Percentiles rank a stretch among this genome's conserved stretches.
Conservation (phyloP, 92 coral and sea anemone genomes). For the Scolanthus callimorphus region DNA sequence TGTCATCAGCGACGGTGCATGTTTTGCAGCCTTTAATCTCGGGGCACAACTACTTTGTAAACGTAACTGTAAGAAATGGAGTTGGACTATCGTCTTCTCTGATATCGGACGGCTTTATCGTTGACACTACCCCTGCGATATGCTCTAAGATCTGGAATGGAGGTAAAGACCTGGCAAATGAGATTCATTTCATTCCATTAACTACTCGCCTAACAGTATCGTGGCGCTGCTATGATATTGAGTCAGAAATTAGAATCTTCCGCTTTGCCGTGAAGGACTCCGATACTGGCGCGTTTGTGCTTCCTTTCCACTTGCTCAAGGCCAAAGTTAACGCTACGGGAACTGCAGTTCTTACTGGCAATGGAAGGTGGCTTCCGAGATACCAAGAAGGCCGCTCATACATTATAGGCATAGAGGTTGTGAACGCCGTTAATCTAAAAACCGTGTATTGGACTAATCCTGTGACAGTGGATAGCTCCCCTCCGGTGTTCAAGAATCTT, state of each 20-base stretch:
- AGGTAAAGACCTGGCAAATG: slow-evolving; percentile 22
- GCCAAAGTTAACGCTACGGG: slow-evolving; percentile 40
- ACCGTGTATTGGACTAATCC: slow-evolving; percentile 84
- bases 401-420: slow-evolving; percentile 58
- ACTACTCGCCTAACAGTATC: slow-evolving; percentile 49
- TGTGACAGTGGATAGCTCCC: slow-evolving; percentile 73
- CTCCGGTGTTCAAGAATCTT: slow-evolving; percentile 71
- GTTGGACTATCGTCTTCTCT: slow-evolving; percentile 60
- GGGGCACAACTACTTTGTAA: slow-evolving; percentile 51
- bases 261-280: slow-evolving; percentile 75
- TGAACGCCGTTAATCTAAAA: slow-evolving; percentile 56
- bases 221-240: slow-evolving; percentile 76
- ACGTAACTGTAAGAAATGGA: slow-evolving; percentile 69
- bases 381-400: slow-evolving; percentile 67
- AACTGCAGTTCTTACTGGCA: slow-evolving; percentile 61
- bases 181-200: slow-evolving; percentile 47
- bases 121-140: slow-evolving; percentile 79
- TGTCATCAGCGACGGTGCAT: slow-evolving; percentile 34
- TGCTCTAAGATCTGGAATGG: slow-evolving; percentile 81
- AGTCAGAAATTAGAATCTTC: slow-evolving; percentile 50
- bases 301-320: slow-evolving; percentile 71
- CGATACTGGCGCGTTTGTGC: slow-evolving; percentile 22
- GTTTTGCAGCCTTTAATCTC: slow-evolving; percentile 23
- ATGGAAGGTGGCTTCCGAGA: slow-evolving; percentile 30
- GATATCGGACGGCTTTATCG: slow-evolving; percentile 69